A percentile compares a stretch with the other conserved stretches of the same genome.
Evolutionary conservation across 2,888 invertebrate species (phyloP).

Genomic region (Melolontha melolontha): DNA sequence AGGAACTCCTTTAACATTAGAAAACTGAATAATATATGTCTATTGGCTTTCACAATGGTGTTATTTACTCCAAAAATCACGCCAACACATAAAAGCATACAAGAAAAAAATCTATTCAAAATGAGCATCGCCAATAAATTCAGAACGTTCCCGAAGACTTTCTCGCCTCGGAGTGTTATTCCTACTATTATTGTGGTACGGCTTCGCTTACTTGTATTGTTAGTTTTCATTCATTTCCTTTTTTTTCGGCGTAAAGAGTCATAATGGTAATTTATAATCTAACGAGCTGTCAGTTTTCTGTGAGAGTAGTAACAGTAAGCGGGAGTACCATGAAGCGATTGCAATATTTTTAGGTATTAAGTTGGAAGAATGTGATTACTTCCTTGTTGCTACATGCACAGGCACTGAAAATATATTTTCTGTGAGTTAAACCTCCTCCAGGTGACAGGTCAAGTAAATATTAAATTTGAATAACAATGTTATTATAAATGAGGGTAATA

Average conservation of each 20-base stretch:
- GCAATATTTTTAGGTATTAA: conserved; percentile 35
- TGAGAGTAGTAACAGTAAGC: not conserved
- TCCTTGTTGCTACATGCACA: conserved; percentile 16
- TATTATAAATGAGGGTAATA: conserved; percentile 19
- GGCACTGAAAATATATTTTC: too few species aligned
- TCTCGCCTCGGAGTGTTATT: conserved; percentile 28
- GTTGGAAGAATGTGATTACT: not conserved
- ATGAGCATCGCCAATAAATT: conserved; percentile 29
- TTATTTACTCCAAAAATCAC: not conserved
- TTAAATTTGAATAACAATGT: conserved; percentile 33
- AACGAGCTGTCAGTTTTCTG: conserved; percentile 27
- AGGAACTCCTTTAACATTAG: conserved; percentile 12
- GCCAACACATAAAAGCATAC: not conserved
- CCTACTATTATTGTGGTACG: conserved; percentile 7
- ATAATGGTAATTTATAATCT: conserved; percentile 34
- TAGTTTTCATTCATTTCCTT: conserved; percentile 5
- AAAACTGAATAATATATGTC: conserved; percentile 11
- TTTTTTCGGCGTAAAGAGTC: conserved; percentile 22
- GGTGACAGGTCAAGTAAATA: conserved; percentile 26
- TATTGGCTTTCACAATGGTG: conserved; percentile 5
- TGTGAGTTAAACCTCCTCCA: conserved; percentile 3
- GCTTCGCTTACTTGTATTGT: conserved; percentile 6
- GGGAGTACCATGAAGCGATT: not conserved
- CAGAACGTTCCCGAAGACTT: conserved; percentile 16
- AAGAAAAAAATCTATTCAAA: conserved; percentile 16